These are phyloP conservation scores for Sylvietta virens DNA, from an alignment of 2,113 vertebrate species.

Conservation along the genomic window DNA sequence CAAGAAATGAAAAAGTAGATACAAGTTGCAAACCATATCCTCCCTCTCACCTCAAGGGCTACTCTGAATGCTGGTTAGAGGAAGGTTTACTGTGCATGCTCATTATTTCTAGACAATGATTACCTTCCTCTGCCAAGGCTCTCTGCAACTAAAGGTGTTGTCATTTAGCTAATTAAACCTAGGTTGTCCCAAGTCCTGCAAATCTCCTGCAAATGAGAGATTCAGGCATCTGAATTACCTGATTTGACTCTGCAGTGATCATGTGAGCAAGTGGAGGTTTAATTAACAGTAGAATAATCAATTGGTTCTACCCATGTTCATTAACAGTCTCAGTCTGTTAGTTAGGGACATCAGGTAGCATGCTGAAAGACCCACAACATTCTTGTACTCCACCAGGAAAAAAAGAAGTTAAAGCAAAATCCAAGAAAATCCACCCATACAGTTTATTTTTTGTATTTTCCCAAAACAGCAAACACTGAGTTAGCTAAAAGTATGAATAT, in stretches of 20 bases:
- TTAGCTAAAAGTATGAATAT: background rate
- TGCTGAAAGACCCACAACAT: background rate
- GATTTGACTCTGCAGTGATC: background rate
- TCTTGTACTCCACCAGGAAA: background rate
- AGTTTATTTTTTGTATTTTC: background rate
- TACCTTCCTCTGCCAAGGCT: background rate
- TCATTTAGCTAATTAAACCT: background rate
- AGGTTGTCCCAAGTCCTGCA: background rate
- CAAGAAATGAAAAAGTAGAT: background rate
- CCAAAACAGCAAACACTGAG: rapidly evolving
- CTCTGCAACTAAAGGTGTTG: background rate
- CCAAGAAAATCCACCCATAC: background rate
- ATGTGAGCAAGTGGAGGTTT: background rate
- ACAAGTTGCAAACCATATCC: background rate
- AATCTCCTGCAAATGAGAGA: background rate
- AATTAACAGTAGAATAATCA: background rate
- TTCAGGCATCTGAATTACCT: background rate
- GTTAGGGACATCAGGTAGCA: background rate
- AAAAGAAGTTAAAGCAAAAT: background rate
- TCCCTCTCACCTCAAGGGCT: background rate
- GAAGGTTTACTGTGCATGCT: background rate
- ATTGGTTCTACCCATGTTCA: background rate
- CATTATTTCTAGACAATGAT: background rate
- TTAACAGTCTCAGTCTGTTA: background rate
- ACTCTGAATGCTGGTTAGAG: background rate